Conservation (phyloP, 2,888 invertebrate genomes). For the Drosophila yooni region DNA sequence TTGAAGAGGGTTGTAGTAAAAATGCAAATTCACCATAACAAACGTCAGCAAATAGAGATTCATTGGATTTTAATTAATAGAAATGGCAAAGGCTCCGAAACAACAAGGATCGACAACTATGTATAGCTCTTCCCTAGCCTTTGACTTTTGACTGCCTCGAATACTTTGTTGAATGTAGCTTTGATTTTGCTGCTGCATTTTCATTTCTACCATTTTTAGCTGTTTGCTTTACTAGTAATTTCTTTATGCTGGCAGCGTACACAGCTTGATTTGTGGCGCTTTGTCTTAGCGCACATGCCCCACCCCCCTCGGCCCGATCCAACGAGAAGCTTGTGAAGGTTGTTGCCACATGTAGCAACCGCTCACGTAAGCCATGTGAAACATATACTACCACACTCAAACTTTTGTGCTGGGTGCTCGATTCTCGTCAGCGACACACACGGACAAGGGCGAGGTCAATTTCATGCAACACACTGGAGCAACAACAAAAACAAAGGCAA, state of each 20-base stretch:
- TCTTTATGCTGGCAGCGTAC: slow-evolving; percentile 55
- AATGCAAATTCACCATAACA: slow-evolving; percentile 56
- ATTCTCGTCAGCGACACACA: slow-evolving; percentile 52
- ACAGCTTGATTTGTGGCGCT: slow-evolving; percentile 60
- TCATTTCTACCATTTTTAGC: not conserved
- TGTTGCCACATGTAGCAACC: slow-evolving; percentile 48
- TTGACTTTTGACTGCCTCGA: slow-evolving; percentile 31
- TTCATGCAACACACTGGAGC: slow-evolving; percentile 66
- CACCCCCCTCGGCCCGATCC: not conserved
- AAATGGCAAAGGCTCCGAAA: slow-evolving; percentile 28
- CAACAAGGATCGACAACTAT: slow-evolving; percentile 18
- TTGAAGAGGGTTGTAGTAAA: slow-evolving; percentile 18
- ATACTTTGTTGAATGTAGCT: slow-evolving; percentile 42
- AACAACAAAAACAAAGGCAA: slow-evolving; percentile 18
- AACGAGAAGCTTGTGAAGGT: slow-evolving; percentile 28
- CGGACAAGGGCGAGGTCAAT: slow-evolving; percentile 75
- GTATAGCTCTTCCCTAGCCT: slow-evolving; percentile 8
- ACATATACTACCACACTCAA: slow-evolving; percentile 25
- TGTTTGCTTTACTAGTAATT: slow-evolving; percentile 31
- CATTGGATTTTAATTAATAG: slow-evolving; percentile 76
- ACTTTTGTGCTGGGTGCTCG: slow-evolving; percentile 29
- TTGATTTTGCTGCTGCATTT: slow-evolving; percentile 23
- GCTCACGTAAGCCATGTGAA: slow-evolving; percentile 59
- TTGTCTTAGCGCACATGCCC: slow-evolving; percentile 44
- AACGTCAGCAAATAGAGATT: slow-evolving; percentile 46